Conservation (phyloP, 2,888 invertebrate genomes). For the Hipparchia sbordonii region DNA sequence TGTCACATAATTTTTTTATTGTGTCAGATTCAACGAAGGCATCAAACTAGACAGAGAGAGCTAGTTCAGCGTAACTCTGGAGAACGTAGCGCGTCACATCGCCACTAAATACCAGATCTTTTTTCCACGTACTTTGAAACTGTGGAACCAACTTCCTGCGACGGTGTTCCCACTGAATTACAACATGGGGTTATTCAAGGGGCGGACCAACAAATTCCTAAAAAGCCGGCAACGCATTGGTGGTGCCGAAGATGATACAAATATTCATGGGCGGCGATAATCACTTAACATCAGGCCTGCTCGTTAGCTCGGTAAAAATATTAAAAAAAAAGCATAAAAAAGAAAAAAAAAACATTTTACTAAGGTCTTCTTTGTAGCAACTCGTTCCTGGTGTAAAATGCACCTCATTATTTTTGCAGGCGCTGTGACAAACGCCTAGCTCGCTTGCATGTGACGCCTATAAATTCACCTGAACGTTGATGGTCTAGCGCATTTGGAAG, state of each 20-base stretch:
- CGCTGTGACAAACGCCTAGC: constrained; percentile 25
- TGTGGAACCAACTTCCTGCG: no score
- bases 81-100: constrained; percentile 94
- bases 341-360: no score
- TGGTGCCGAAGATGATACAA: no score
- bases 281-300: no score
- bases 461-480: constrained; percentile 48
- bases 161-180: no score
- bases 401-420: constrained; percentile 45
- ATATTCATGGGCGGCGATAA: no score
- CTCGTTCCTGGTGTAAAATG: neutral
- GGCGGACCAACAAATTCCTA: no score
- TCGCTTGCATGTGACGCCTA: constrained; percentile 43
- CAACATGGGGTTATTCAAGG: no score
- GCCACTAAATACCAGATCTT: constrained; percentile 87
- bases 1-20: neutral
- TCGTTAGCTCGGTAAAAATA: no score
- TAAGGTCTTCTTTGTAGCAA: neutral
- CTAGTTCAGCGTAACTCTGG: constrained; percentile 99
- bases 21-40: constrained; percentile 91
- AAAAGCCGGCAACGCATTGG: no score
- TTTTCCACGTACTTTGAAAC: no score
- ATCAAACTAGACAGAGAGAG: constrained; percentile 96
- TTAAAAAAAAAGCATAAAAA: no score
- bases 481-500: constrained; percentile 44